phyloP scores from a whole-genome alignment of 1,140 invertebrate genomes.

The Heliconius congener region DNA sequence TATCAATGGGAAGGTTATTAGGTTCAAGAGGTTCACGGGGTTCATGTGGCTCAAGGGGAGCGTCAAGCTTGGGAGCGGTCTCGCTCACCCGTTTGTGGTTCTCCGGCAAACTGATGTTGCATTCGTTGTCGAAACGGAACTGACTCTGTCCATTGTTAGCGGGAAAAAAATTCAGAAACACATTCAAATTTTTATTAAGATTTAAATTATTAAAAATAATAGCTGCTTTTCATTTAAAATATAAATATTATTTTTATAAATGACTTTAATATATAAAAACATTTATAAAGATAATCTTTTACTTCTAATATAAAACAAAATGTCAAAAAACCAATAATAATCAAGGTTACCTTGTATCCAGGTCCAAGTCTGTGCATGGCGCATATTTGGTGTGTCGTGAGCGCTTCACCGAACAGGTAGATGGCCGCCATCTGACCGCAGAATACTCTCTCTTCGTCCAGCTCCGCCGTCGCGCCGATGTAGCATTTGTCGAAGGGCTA shows the following conservation, averaged over 20 bases:
- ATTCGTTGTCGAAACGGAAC: constrained; percentile 99
- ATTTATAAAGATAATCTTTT: no score
- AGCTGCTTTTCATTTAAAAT: not conserved
- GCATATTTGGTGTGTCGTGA: constrained; percentile 98
- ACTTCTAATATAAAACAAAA: not conserved
- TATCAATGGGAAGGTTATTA: constrained; percentile 41
- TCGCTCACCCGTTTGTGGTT: constrained; percentile 97
- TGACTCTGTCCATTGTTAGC: constrained; percentile 89
- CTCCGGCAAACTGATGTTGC: constrained; percentile 96
- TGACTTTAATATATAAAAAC: no score
- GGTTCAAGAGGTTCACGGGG: constrained; percentile 37
- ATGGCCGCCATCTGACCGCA: constrained; percentile 99
- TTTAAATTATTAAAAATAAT: not conserved
- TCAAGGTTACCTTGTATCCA: constrained; percentile 92
- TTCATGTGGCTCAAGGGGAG: constrained; percentile 44
- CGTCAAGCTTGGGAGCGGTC: constrained; percentile 72
- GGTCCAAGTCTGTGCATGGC: constrained; percentile 97
- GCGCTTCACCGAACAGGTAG: constrained; percentile 98
- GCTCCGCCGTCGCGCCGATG: constrained; percentile 97
- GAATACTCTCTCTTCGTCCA: constrained; percentile 98
- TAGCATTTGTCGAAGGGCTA: constrained; percentile 99
- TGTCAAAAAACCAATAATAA: not conserved
- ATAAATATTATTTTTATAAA: no score
- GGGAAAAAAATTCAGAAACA: constrained; percentile 57
- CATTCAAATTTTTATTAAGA: not conserved